These are phyloP conservation scores for Bombyx huttoni DNA, from an alignment of 2,888 invertebrate species.

Conservation along the genomic window DNA sequence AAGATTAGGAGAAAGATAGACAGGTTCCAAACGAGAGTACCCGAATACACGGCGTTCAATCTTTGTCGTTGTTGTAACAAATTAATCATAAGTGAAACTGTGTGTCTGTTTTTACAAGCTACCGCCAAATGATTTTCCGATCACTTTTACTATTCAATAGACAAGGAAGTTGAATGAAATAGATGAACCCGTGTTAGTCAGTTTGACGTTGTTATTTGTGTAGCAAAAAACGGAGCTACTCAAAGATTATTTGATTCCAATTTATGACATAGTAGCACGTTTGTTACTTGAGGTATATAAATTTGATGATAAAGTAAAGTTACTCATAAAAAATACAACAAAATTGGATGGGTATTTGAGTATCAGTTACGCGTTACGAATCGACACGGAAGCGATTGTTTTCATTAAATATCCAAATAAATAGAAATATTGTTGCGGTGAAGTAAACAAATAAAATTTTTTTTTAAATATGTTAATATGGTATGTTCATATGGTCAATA, in stretches of 20 bases:
- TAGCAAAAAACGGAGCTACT: background rate
- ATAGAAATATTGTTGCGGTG: no score
- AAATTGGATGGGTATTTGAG: no score
- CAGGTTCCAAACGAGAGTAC: constrained; percentile 21
- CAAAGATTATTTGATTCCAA: background rate
- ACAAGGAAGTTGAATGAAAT: background rate
- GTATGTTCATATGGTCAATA: no score
- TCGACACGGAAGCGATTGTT: no score
- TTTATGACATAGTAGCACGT: background rate
- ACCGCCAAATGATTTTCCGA: background rate
- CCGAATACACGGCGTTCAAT: constrained; percentile 25
- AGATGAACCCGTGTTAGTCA: background rate
- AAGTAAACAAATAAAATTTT: no score
- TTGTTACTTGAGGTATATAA: background rate
- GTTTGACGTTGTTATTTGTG: background rate
- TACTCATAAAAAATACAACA: no score
- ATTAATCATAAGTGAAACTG: constrained; percentile 48
- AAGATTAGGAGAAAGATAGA: constrained; percentile 3
- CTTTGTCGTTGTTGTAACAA: constrained; percentile 33
- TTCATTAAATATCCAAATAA: no score
- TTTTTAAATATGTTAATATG: no score
- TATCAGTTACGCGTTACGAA: no score
- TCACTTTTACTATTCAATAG: background rate
- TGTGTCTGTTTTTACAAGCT: constrained; percentile 4
- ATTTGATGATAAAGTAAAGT: background rate